Evolutionary conservation across 1,140 invertebrate genomes (phyloP), one percentile per base, ranked within the genome.

Genomic region (Tetramorium parvispinum): DNA sequence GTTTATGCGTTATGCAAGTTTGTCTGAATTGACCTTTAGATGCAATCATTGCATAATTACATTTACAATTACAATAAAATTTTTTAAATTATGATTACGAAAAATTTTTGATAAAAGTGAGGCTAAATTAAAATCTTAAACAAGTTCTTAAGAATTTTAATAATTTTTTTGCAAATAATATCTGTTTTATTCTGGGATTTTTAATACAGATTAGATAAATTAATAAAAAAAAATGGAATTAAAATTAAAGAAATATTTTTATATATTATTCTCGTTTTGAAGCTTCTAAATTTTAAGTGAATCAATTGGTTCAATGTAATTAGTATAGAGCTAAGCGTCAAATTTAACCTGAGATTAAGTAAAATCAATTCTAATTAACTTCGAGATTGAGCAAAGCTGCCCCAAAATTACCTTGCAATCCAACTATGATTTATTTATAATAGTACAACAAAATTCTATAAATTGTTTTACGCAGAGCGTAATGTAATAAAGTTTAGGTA

Each of bases 231-330:
- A 43, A 43, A 18, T n/a, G 13, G 10, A 76, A 76, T 59, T 18
- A 59, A 43, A 8, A 43, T 21, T 73, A 37, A 40, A n/a, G 0
- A 7, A 2, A 77, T 46, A 61, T 6, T 46, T 2, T 16, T 11
- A 46, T 18, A 43, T 57, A 21, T 75, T 8, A 0, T 43, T 78
- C 24, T 5, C 18, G 8, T 32, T 27, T 63, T 2, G 0, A 13
- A 32, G 8, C 3, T 46, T 49, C 6, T 49, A 61, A 49, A 32
- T 46, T 21, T 11, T 13, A 65, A 21, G 46, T 18, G 5, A 32
- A 65, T 78, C 18, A 78, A 65, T 78, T 78, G 3, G 11, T 46
- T 16, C 1, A 0, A 78, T 49, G 55, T 61, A 63, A 63, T 46
- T 32, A 46, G 18, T n/a, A 49, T 0, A 65, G 32, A 32, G 18